Base-by-base conservation (phyloP, 2,797 vertebrate species). In the Falco columbarius region DNA sequence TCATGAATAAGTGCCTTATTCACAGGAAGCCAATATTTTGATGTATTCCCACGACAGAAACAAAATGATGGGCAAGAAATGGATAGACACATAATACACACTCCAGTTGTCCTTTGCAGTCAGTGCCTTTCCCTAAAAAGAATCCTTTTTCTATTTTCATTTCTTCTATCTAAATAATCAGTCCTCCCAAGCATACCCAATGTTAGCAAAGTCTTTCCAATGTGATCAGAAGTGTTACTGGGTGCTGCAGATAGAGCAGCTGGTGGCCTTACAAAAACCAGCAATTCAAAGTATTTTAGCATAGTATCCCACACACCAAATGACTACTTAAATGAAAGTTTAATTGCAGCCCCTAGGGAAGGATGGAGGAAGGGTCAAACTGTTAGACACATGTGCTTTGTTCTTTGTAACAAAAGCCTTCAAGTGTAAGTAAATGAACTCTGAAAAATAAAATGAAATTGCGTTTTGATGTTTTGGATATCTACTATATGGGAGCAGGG, bases 361-460 rank as follows among this genome's bases (percentile, higher is more conserved):
- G 81, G 86, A 88, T 91, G 86, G 86, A 96, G 82, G 68, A 96
- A 95, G 91, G 91, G 90, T 94, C 95, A 96, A 96, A 97, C 89
- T 97, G 95, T 81, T 95, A 93, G 93, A 89, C 94, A 93, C 77
- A 94, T 93, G 89, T 94, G 96, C 92, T 97, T 97, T 96, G 83
- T 97, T 97, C 94, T 93, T 96, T 81, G 80, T 80, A 96, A 97
- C 91, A 96, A 96, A 97, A 90, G 77, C 66, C 89, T 96, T 97
- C 82, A 80, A 93, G 27, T 22, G 10, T 96, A 93, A 97, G 93
- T 83, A 96, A 97, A 96, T 86, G 90, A 93, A 92, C 81, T 89
- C 90, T 72, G 84, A 86, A 97, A 97, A 95, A 89, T 86, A 88
- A 94, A 97, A 93, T 14, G 19, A 93, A 95, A 94, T 74, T 73